Evolutionary conservation across 2,888 invertebrate genomes (phyloP).

Genomic region (Phania funesta): DNA sequence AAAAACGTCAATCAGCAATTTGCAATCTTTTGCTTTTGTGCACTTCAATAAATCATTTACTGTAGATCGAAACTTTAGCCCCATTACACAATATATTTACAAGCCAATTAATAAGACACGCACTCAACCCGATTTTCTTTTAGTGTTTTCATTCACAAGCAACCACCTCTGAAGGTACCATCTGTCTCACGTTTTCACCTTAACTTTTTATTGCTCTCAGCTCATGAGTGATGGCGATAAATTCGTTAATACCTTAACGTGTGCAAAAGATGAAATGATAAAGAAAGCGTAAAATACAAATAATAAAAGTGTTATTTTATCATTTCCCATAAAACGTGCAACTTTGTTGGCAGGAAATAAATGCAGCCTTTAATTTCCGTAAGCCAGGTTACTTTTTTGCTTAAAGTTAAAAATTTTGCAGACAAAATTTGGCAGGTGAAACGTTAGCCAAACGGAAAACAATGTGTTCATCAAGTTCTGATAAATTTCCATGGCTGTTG

Average conservation of each 20-base stretch:
- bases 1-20: neutral
- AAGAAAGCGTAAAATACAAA: neutral
- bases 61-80: neutral
- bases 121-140: neutral
- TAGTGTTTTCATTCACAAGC: neutral
- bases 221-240: slow-evolving; percentile 20
- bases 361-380: slow-evolving; percentile 20
- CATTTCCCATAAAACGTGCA: slow-evolving; percentile 53
- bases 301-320: slow-evolving; percentile 13
- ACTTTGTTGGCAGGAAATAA: slow-evolving; percentile 34
- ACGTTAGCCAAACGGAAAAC: too few species aligned
- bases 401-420: neutral
- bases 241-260: neutral
- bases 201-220: slow-evolving; percentile 22
- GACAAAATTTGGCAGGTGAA: too few species aligned
- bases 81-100: neutral
- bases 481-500: too few species aligned
- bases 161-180: neutral
- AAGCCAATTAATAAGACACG: neutral
- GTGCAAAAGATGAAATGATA: neutral
- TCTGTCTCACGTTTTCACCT: slow-evolving; percentile 20
- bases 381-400: slow-evolving; percentile 6
- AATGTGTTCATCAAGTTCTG: too few species aligned
- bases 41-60: slow-evolving; percentile 1
- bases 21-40: too few species aligned